Evolutionary conservation across 2,797 vertebrate species (phyloP), one percentile per base, ranked within the genome.

Genomic region (Lepilemur ruficaudatus): DNA sequence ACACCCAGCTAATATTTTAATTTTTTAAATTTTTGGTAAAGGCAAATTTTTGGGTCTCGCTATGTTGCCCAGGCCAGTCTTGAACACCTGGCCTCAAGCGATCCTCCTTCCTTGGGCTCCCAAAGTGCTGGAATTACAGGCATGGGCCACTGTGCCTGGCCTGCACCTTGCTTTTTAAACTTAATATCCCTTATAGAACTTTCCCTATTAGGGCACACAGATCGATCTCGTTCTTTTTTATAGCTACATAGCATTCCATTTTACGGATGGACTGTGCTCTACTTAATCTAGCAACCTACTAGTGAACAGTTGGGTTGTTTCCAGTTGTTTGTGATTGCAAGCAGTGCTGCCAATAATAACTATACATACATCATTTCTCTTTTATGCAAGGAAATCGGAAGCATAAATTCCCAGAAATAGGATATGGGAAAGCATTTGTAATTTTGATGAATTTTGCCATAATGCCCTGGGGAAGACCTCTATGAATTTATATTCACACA

Each of bases 401-500:
- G 52, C 35, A 90, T 72, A 90, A 72, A 87, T 83, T 90, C 46
- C 65, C 59, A 84, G 72, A 94, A 72, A 28, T 35, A 81, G 15
- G 28, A 78, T 78, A 81, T 78, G 46, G 61, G 59, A 69, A 35
- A 43, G 13, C 38, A 88, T 80, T 92, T 76, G 59, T 90, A 52
- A 87, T 94, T 90, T 92, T 79, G 90, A 85, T 67, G 85, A 75
- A 59, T 82, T 95, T 63, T 83, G 43, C 50, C 72, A 92, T 90
- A 89, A 90, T 91, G 84, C 46, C n/a, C 80, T 91, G 95, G 80
- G 48, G 38, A 69, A 65, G 65, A 88, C 48, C 38, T 73, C 52
- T 86, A 72, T 48, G 69, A 73, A 78, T 79, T 89, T 85, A 41
- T 93, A 52, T 73, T 94, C 20, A 41, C 25, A 32, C 1, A 4